A percentile compares a stretch with the other conserved stretches of the same genome.
Evolutionary conservation across 1,140 invertebrate species (phyloP).

Genomic region (Lithobius niger): DNA sequence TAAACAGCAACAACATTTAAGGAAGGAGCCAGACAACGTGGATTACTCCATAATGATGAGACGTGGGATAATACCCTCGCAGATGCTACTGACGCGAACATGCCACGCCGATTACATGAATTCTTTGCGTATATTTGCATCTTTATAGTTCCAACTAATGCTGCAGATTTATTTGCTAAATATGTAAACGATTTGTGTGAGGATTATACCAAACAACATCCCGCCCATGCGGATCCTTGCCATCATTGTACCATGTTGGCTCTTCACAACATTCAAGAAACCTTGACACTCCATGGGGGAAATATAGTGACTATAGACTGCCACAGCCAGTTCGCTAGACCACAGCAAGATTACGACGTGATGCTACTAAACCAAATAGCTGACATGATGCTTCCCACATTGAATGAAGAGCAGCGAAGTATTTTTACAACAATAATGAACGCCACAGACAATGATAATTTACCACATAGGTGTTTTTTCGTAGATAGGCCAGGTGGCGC

Average conservation of each 20-base stretch:
- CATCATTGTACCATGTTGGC: not conserved
- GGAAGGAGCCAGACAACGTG: not conserved
- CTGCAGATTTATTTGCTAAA: not conserved
- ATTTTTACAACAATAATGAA: not conserved
- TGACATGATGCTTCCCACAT: not conserved
- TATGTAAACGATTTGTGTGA: not conserved
- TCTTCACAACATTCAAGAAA: not conserved
- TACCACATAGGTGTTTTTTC: not conserved
- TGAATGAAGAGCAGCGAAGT: constrained; percentile 1
- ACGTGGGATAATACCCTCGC: not conserved
- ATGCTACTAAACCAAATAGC: not conserved
- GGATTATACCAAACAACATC: not conserved
- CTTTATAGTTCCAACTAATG: not conserved
- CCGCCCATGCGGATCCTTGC: not conserved
- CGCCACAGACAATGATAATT: not conserved
- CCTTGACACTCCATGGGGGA: not conserved
- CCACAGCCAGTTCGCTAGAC: not conserved
- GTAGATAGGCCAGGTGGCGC: not conserved
- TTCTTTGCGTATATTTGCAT: constrained; percentile 5
- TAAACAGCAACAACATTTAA: not conserved
- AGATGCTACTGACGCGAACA: not conserved
- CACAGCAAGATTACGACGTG: not conserved
- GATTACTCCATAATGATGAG: not conserved
- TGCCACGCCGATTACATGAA: not conserved
- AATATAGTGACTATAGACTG: not conserved